Evolutionary conservation across 2,113 vertebrate genomes (phyloP).

Genomic region (Paramisgurnus dabryanus): DNA sequence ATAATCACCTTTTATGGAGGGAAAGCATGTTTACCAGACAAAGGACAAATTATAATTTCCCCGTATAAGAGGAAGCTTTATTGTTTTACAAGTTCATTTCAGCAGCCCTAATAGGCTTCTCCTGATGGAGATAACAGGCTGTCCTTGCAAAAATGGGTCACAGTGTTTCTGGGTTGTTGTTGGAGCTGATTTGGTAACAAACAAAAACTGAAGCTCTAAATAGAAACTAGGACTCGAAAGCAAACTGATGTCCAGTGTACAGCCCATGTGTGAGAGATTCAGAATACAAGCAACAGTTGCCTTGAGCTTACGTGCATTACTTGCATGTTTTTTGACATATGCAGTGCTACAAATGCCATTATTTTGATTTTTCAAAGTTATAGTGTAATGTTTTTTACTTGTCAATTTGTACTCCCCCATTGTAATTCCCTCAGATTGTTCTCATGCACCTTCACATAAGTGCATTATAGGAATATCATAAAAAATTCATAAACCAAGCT

Average conservation of each 20-base stretch:
- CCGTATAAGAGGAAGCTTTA: constrained; percentile 19
- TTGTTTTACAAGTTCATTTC: constrained; percentile 1
- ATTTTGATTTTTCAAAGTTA: too few species aligned
- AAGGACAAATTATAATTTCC: background rate
- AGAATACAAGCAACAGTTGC: background rate
- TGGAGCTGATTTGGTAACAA: constrained; percentile 18
- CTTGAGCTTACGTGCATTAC: background rate
- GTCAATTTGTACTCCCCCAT: too few species aligned
- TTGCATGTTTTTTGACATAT: background rate
- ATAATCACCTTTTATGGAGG: background rate
- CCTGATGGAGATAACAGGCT: constrained; percentile 7
- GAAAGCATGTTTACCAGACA: background rate
- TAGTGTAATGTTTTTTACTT: too few species aligned
- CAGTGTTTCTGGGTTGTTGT: constrained; percentile 23
- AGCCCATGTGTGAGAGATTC: background rate
- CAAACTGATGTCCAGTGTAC: constrained; percentile 7
- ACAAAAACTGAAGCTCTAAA: background rate
- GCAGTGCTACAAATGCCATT: background rate
- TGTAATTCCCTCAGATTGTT: too few species aligned
- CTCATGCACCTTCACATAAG: too few species aligned
- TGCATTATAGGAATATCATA: too few species aligned
- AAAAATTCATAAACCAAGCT: too few species aligned
- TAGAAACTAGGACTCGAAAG: constrained; percentile 15
- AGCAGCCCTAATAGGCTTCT: constrained; percentile 11
- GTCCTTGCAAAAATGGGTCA: constrained; percentile 37